Evolutionary conservation across 1,140 invertebrate genomes (phyloP), one percentile per base, ranked within the genome.

Genomic region (Aphaenogaster rudis): DNA sequence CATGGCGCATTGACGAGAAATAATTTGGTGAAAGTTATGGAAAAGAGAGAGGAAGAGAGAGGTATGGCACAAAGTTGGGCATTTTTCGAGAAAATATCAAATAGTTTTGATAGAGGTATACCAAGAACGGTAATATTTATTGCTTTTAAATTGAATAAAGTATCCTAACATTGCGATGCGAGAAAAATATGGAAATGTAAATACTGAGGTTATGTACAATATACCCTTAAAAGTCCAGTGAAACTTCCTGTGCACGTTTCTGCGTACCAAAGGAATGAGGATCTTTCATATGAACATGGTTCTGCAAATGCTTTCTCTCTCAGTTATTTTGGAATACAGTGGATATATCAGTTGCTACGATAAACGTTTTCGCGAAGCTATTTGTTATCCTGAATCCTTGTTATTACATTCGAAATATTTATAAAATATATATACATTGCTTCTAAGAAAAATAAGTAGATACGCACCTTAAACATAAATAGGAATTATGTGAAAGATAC

Each of bases 101-200:
- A 52, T 57, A 61, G 52, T 50, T 69, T 48, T 42, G 39, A 82
- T 21, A 48, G 61, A 61, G 13, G 9, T 59, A 13, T 39, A 69
- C 2, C 11, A 33, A 17, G 17, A 36, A 57, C 9, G 63, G 13
- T 57, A 71, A 59, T 82, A 82, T 84, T 63, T 84, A 61, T 76
- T 61, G 80, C 69, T 84, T 76, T 84, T 21, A 76, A 63, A 76
- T 76, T 76, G 69, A 84, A 84, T 76, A 76, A 61, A 71, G 33
- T 76, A 28, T 61, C 11, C 69, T 33, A 48, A 74, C 52, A 61
- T 74, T 52, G 69, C 28, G 42, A 61, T 74, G 45, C 45, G 36
- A 48, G 39, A 61, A 59, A 17, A 63, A 63, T 74, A 84, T 8
- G 54, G 45, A 63, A 84, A 84, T 74, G 69, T 74, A 84, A 84